Evolutionary conservation across 2,113 vertebrate genomes (phyloP).

Genomic region (Lampris incognitus): DNA sequence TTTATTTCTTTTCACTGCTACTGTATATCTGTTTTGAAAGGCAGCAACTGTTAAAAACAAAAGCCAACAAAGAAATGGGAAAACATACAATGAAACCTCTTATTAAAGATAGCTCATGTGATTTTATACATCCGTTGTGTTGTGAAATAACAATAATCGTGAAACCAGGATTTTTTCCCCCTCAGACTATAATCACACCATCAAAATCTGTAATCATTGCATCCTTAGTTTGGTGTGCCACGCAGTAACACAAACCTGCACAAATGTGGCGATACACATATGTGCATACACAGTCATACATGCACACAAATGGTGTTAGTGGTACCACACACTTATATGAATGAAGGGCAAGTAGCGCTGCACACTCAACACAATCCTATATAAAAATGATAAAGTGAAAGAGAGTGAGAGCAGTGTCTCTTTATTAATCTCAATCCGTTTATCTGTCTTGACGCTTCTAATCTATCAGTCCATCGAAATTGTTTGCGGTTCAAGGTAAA

Average conservation of each 20-base stretch:
- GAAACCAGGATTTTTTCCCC: not conserved
- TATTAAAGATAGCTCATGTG: not conserved
- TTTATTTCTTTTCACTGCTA: not conserved
- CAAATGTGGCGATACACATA: too few relatives aligned
- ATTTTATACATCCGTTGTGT: slow-evolving; percentile 3
- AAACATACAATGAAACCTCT: not conserved
- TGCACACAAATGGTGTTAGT: too few relatives aligned
- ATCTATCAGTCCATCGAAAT: too few relatives aligned
- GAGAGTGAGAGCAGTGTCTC: too few relatives aligned
- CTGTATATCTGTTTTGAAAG: slow-evolving; percentile 3
- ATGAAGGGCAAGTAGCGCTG: too few relatives aligned
- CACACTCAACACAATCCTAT: too few relatives aligned
- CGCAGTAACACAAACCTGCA: not conserved
- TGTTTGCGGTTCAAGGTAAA: too few relatives aligned
- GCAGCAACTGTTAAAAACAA: not conserved
- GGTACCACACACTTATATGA: too few relatives aligned
- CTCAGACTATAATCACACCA: not conserved
- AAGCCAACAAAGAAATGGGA: not conserved
- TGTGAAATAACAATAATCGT: slow-evolving; percentile 1
- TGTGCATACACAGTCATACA: too few relatives aligned
- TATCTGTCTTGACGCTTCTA: too few relatives aligned
- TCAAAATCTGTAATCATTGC: slow-evolving; percentile 2
- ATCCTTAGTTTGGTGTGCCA: not conserved
- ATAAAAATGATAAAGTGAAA: too few relatives aligned
- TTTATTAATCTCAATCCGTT: too few relatives aligned